Percentiles rank a stretch among this genome's conserved stretches.
phyloP scores from a whole-genome alignment of 2,888 invertebrate genomes.

The Acronicta alni region DNA sequence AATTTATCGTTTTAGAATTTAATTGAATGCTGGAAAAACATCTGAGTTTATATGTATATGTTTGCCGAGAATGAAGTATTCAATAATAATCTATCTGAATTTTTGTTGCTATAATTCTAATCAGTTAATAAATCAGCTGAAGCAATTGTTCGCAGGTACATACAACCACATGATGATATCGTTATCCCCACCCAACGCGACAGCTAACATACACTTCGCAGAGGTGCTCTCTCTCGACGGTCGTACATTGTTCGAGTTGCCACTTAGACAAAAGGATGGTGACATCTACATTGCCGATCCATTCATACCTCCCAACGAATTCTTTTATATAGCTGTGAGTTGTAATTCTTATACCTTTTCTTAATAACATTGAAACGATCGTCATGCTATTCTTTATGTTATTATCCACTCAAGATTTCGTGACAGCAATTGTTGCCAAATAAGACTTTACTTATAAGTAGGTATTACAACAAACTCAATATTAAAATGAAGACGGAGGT shows the following conservation, averaged over 20 bases:
- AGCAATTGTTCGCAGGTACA: constrained; percentile 66
- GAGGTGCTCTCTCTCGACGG: constrained; percentile 75
- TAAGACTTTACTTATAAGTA: too few relatives aligned
- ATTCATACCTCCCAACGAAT: constrained; percentile 90
- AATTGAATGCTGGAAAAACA: too few relatives aligned
- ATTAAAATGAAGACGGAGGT: too few relatives aligned
- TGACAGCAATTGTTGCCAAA: too few relatives aligned
- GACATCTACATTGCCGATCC: constrained; percentile 79
- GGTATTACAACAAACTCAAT: too few relatives aligned
- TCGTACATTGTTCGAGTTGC: constrained; percentile 77
- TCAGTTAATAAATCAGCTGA: neutral
- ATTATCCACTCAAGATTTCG: too few relatives aligned
- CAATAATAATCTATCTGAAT: too few relatives aligned
- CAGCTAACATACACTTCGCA: constrained; percentile 69
- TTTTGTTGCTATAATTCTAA: neutral
- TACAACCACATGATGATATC: constrained; percentile 81
- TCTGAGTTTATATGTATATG: too few relatives aligned
- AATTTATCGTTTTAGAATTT: too few relatives aligned
- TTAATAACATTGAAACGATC: too few relatives aligned
- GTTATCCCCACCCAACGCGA: constrained; percentile 63
- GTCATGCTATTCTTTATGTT: too few relatives aligned
- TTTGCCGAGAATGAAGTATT: too few relatives aligned
- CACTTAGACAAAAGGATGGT: constrained; percentile 64
- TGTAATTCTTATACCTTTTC: neutral
- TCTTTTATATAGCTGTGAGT: constrained; percentile 91